Percentiles rank a stretch among this genome's conserved stretches.
Evolutionary conservation across 2,797 vertebrate genomes (phyloP).

Genomic region (Myotis pilosus): DNA sequence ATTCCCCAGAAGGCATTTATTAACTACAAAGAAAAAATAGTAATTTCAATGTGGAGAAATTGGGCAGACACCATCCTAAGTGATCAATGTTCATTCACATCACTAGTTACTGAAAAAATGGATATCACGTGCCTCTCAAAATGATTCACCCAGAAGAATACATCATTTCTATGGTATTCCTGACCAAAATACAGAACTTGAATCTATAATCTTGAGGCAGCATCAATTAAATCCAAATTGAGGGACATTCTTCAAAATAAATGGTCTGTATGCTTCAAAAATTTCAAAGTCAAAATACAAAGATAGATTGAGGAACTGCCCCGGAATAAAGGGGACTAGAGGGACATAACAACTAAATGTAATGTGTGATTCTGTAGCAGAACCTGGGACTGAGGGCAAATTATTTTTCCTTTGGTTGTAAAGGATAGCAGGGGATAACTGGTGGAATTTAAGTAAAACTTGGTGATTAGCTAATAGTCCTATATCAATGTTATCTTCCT

Average conservation of each 20-base stretch:
- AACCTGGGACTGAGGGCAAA: neutral
- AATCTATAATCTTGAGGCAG: neutral
- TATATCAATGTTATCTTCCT: neutral
- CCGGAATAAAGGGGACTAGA: neutral
- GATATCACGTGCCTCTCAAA: neutral
- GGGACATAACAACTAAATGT: neutral
- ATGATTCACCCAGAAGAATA: neutral
- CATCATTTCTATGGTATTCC: neutral
- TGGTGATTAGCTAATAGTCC: neutral
- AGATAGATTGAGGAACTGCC: neutral
- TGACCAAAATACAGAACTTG: neutral
- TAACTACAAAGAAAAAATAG: neutral
- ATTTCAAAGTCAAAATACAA: neutral
- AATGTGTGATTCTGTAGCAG: neutral
- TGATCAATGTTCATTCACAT: neutral
- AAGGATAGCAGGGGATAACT: neutral
- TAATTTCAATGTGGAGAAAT: neutral
- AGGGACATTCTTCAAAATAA: neutral
- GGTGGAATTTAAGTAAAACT: neutral
- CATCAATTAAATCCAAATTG: neutral
- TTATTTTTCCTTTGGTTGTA: neutral
- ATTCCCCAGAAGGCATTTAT: neutral
- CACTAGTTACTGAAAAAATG: neutral
- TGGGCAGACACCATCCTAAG: neutral
- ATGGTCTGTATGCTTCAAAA: neutral